Conservation (phyloP, 2,113 vertebrate genomes). For the Chloroceryle aenea region DNA sequence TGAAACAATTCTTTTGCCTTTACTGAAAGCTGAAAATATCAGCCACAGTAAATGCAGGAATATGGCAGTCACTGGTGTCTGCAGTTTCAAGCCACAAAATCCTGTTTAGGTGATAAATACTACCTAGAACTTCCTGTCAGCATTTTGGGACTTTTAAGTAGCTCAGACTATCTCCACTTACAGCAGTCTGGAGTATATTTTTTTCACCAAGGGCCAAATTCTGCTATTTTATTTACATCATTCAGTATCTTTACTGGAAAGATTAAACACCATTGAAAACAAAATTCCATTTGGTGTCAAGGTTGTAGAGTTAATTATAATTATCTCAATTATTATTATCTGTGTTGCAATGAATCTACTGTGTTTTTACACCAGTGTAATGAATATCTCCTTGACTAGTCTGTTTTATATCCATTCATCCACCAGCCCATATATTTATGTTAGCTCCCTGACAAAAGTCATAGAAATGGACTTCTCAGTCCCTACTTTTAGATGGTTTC, state of each 20-base stretch:
- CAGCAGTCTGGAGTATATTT: neutral
- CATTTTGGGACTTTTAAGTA: neutral
- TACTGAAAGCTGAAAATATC: neutral
- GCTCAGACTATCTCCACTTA: neutral
- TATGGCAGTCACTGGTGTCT: neutral
- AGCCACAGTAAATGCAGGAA: neutral
- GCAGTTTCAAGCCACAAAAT: neutral
- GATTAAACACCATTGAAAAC: neutral
- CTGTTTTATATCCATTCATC: neutral
- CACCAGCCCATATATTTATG: neutral
- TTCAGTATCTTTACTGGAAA: neutral
- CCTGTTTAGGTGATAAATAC: neutral
- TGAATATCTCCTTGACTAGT: neutral
- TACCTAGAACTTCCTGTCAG: neutral
- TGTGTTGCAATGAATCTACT: neutral
- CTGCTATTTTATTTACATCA: neutral
- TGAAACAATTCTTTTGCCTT: neutral
- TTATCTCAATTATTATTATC: neutral
- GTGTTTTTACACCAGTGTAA: neutral
- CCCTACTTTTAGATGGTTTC: neutral
- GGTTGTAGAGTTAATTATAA: neutral
- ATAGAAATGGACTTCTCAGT: neutral
- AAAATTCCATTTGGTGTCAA: neutral
- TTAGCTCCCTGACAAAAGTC: neutral
- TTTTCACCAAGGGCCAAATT: neutral